Conservation (phyloP, 2,797 vertebrate species). For the Diglossa cyanea region DNA sequence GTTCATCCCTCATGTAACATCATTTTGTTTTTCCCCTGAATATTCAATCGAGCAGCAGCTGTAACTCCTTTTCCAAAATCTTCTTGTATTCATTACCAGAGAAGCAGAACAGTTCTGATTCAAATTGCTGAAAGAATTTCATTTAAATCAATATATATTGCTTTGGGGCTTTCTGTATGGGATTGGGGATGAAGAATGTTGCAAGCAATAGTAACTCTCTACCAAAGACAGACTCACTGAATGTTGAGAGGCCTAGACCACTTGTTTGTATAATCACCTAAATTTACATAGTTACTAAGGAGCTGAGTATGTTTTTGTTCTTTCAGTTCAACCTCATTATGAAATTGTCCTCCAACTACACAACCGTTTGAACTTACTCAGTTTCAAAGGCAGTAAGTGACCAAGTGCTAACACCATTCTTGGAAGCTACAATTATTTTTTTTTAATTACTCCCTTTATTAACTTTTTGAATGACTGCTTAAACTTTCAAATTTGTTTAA, state of each 20-base stretch:
- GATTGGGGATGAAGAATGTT: background rate
- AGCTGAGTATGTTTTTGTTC: background rate
- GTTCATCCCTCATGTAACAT: background rate
- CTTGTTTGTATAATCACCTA: background rate
- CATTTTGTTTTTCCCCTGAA: background rate
- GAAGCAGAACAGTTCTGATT: conserved; percentile 1
- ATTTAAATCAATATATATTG: background rate
- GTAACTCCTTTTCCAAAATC: background rate
- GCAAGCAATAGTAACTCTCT: background rate
- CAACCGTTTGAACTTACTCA: background rate
- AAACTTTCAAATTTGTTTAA: background rate
- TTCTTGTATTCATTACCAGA: conserved; percentile 10
- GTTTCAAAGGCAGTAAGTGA: background rate
- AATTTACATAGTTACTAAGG: background rate
- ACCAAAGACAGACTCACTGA: background rate
- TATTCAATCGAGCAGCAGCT: background rate
- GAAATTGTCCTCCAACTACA: background rate
- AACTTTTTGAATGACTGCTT: background rate
- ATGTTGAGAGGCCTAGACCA: background rate
- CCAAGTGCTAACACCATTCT: fast-evolving
- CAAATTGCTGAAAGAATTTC: background rate
- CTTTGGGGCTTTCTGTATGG: background rate
- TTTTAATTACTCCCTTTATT: background rate
- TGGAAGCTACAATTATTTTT: background rate
- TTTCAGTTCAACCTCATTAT: background rate